Evolutionary conservation across 2,113 vertebrate species (phyloP).

Genomic region (Columba livia): DNA sequence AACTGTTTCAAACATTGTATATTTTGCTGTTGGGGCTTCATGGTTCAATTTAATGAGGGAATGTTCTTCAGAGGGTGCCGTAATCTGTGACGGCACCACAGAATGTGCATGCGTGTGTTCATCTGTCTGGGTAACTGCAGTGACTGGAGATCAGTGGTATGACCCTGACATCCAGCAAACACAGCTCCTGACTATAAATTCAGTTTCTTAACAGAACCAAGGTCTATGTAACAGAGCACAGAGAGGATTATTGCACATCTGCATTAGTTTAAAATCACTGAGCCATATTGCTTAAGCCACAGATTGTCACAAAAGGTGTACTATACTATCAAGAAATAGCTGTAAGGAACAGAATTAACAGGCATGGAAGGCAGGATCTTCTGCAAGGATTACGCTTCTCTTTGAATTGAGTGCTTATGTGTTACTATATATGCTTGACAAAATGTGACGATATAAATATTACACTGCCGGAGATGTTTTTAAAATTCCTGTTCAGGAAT

Average conservation of each 20-base stretch:
- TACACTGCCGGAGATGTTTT: not conserved
- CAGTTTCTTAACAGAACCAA: not conserved
- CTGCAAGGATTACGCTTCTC: not conserved
- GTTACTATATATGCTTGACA: not conserved
- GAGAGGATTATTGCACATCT: not conserved
- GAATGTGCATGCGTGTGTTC: not conserved
- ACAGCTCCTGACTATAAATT: not conserved
- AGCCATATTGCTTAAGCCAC: not conserved
- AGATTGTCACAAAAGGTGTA: not conserved
- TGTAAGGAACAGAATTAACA: not conserved
- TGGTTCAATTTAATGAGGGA: not conserved
- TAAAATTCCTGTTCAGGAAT: not conserved
- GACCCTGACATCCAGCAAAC: not conserved
- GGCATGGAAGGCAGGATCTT: not conserved
- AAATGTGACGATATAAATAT: not conserved
- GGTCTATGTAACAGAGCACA: not conserved
- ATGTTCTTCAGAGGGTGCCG: not conserved
- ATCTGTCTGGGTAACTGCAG: not conserved
- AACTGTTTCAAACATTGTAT: not conserved
- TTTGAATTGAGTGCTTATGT: not conserved
- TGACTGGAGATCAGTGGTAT: not conserved
- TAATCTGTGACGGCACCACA: accelerated
- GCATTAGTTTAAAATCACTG: not conserved
- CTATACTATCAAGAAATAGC: not conserved
- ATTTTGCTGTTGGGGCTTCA: not conserved